Base-by-base conservation (phyloP, 2,797 vertebrate species). In the Chromobotia macracanthus region DNA sequence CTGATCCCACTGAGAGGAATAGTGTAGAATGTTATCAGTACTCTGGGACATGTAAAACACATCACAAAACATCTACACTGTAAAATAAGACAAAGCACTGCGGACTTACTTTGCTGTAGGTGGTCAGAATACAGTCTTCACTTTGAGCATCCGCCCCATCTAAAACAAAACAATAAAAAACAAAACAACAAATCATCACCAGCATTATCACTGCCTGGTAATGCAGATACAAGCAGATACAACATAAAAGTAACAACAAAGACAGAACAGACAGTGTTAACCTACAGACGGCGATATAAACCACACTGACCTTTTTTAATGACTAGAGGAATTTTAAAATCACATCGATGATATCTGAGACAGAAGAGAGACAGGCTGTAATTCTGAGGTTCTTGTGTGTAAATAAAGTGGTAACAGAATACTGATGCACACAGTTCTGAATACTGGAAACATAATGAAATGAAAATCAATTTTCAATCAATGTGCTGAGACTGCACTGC, bases 241-340 rank as follows among this genome's bases (percentile, higher is more conserved):
- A 31, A 31, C 5, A 28, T 12, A 12, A 12, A 19, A 10, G 48
- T 50, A 18, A 18, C 21, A 8, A 63, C 48, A 63, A n/a, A 60
- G 3, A 67, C 13, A 44, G 25, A 2, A 75, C 16, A 31, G 10
- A 65, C 16, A 69, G 31, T n/a, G 6, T 13, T 50, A 74, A 12
- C 3, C 56, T 51, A 76, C 41, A 66, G 61, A 51, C n/a, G 7
- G 3, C 21, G 9, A 73, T 13, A 72, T 38, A 58, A 5, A 72
- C 51, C 38, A 55, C 19, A 75, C 94, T 93, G 80, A 98, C 98
- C 97, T 95, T 95, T 94, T 89, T 98, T 98, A 85, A 97, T 94
- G 78, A 95, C 86, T 5, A 99, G 93, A 1, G 98, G 96, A 90
- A 99, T 99, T 91, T 95, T 98, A 92, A 99, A 99, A 91, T 99